Conservation (phyloP, 1,140 invertebrate species). For the Apis dorsata region DNA sequence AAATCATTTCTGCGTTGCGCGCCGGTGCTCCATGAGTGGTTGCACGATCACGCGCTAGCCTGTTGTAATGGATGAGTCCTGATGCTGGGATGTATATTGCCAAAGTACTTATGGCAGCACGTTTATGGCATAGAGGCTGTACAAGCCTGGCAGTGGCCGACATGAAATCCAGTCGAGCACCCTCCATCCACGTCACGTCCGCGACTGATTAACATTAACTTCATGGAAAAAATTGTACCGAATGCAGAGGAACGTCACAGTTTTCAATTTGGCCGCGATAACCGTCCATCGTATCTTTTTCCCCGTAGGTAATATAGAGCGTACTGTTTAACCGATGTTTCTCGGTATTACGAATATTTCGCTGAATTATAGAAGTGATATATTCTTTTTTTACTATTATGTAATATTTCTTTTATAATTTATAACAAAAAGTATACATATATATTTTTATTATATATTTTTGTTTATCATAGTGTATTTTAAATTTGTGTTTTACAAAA, state of each 20-base stretch:
- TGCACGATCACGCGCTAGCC: slow-evolving; percentile 45
- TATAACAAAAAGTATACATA: too few species aligned
- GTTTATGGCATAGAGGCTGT: slow-evolving; percentile 63
- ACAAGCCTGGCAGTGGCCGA: slow-evolving; percentile 60
- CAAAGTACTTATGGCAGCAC: slow-evolving; percentile 65
- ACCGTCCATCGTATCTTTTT: slow-evolving; percentile 1
- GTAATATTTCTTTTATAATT: too few species aligned
- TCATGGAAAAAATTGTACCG: slow-evolving; percentile 66
- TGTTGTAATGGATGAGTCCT: slow-evolving; percentile 61
- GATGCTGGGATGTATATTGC: slow-evolving; percentile 55
- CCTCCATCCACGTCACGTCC: slow-evolving; percentile 64
- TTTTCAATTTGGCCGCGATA: neutral
- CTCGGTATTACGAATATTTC: too few species aligned
- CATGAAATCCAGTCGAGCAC: slow-evolving; percentile 63
- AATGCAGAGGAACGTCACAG: slow-evolving; percentile 45
- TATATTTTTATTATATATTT: too few species aligned
- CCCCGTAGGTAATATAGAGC: neutral
- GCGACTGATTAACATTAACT: slow-evolving; percentile 67
- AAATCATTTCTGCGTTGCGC: slow-evolving; percentile 31
- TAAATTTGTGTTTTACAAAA: too few species aligned
- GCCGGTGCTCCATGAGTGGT: slow-evolving; percentile 50
- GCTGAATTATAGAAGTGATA: too few species aligned
- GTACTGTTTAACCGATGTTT: too few species aligned
- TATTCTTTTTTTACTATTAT: too few species aligned
- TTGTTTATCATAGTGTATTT: too few species aligned